Base-by-base conservation (phyloP, 2,113 vertebrate genomes). In the Tricholaema leucomelas region DNA sequence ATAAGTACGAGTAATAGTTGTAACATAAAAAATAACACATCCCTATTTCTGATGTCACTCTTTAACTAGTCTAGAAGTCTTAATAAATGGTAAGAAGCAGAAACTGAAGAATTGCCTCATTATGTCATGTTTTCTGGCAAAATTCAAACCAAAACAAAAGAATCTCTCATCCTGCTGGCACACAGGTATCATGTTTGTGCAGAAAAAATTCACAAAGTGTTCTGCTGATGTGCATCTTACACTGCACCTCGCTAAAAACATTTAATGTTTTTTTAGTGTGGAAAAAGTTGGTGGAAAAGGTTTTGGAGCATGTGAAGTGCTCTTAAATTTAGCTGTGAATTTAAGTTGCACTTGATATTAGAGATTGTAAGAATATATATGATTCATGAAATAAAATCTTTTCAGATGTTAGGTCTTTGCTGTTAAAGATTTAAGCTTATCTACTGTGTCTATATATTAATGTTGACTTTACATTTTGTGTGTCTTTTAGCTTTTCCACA, bases 1-100 rank as follows among this genome's bases (percentile, higher is more conserved):
- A 46, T 59, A 88, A 90, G 66, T 66, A 77, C 59, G 91, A 93
- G 88, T 95, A 94, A 70, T 95, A 90, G 66, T 54, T 94, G 60
- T 87, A 88, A 74, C 54, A 40, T 40, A 15, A 78, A 88, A 93
- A 93, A 72, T 63, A 70, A 40, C 55, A 71, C 42, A 60, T 63
- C 31, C 17, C 21, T 85, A 19, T 85, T 84, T 33, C 28, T 93
- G 81, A 85, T 92, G 35, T 79, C 60, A 71, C 36, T 67, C 30
- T 48, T 65, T 80, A 44, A 88, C 20, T 77, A 16, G 10, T 81
- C 21, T 82, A 73, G 64, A 86, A 85, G 7, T 18, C 72, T 61
- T 81, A 86, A 75, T 87, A 76, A 90, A 87, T 66, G 46, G 25
- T 71, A 76, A 88, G 60, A 93, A 93, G 9, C 16, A 82, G 33